A percentile compares a stretch with the other conserved stretches of the same genome.
phyloP scores from a whole-genome alignment of 2,888 invertebrate species.

The Tetheella fluctuosa region DNA sequence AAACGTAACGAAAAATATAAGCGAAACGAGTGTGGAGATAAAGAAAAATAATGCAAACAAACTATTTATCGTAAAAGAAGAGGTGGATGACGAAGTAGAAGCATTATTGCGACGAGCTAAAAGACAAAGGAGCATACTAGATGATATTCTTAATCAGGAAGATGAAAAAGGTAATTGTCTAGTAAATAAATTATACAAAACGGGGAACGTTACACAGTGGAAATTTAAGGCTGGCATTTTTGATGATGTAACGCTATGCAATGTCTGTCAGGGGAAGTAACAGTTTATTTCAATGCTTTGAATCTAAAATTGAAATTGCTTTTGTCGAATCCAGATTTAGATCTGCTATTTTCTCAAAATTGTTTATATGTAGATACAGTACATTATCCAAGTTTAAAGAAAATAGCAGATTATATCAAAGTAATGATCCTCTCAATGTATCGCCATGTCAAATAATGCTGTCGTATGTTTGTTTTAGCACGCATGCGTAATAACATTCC shows the following conservation, averaged over 20 bases:
- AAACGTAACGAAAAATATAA: slow-evolving; percentile 71
- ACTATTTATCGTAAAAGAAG: slow-evolving; percentile 74
- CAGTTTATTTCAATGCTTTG: slow-evolving; percentile 53
- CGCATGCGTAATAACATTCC: slow-evolving; percentile 85
- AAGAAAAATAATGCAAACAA: slow-evolving; percentile 59
- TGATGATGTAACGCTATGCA: slow-evolving; percentile 72
- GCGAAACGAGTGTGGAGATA: slow-evolving; percentile 69
- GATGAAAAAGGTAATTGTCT: slow-evolving; percentile 82
- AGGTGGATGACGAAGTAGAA: slow-evolving; percentile 85
- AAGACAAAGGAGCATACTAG: slow-evolving; percentile 88
- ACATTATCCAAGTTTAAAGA: slow-evolving; percentile 16
- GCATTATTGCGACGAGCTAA: slow-evolving; percentile 86
- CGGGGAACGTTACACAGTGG: slow-evolving; percentile 48
- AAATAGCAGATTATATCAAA: slow-evolving; percentile 52
- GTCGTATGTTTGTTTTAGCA: slow-evolving; percentile 83
- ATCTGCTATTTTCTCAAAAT: slow-evolving; percentile 54
- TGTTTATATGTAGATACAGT: slow-evolving; percentile 12
- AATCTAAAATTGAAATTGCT: slow-evolving; percentile 52
- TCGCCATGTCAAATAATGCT: slow-evolving; percentile 69
- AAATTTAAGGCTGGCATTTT: slow-evolving; percentile 65
- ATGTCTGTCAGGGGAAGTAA: slow-evolving; percentile 57
- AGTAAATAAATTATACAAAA: slow-evolving; percentile 61
- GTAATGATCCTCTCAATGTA: slow-evolving; percentile 44
- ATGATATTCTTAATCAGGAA: slow-evolving; percentile 87
- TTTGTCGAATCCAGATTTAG: slow-evolving; percentile 47